Percentiles rank a stretch among this genome's conserved stretches.
These are phyloP conservation scores for Forficula auricularia DNA, from an alignment of 1,140 invertebrate genomes.

Conservation along the genomic window DNA sequence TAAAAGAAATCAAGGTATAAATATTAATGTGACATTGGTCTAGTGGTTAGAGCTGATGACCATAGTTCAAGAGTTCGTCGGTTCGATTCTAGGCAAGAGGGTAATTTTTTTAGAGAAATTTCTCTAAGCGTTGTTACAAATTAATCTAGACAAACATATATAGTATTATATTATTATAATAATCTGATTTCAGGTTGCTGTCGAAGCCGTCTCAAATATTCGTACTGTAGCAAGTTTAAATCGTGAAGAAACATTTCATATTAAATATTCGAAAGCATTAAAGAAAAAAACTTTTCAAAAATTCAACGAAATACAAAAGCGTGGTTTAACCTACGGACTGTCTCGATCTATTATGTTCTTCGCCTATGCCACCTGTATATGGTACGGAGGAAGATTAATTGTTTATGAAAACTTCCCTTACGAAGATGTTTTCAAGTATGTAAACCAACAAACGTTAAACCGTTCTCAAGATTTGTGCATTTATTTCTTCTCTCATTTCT, in stretches of 20 bases:
- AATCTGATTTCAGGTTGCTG: conserved; percentile 23
- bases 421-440: conserved; percentile 31
- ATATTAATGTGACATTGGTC: too few relatives aligned
- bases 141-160: too few relatives aligned
- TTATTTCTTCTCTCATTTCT: conserved; percentile 8
- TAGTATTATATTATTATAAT: too few relatives aligned
- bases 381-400: conserved; percentile 35
- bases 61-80: too few relatives aligned
- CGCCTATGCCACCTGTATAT: conserved; percentile 32
- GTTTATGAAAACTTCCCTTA: conserved; percentile 22
- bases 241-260: conserved; percentile 26
- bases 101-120: too few relatives aligned
- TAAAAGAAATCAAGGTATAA: too few relatives aligned
- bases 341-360: conserved; percentile 31
- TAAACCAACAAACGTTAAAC: conserved; percentile 1
- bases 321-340: conserved; percentile 30
- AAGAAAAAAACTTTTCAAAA: conserved; percentile 19
- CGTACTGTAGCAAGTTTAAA: conserved; percentile 33
- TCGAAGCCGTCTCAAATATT: conserved; percentile 35
- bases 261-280: conserved; percentile 20
- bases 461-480: background rate
- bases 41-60: too few relatives aligned
- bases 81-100: too few relatives aligned
- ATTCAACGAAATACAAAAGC: background rate
- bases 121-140: too few relatives aligned